Percentiles rank a stretch among this genome's conserved stretches.
Evolutionary conservation across 2,797 vertebrate species (phyloP).

Genomic region (Falco cherrug): DNA sequence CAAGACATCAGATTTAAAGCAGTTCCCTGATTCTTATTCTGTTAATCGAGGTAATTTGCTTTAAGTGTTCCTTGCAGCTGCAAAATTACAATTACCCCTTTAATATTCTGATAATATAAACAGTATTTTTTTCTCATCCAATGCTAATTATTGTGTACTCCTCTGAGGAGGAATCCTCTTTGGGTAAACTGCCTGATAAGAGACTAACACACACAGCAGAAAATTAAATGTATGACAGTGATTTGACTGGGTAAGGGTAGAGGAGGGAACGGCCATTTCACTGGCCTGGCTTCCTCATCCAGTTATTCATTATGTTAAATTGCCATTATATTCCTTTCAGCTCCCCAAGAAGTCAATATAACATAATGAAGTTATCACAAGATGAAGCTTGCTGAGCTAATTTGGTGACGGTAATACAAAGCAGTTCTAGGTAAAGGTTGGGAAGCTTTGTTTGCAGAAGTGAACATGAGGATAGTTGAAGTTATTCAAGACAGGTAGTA

Average conservation of each 20-base stretch:
- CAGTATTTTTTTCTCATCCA: background rate
- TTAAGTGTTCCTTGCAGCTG: slow-evolving; percentile 43
- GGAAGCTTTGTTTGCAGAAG: background rate
- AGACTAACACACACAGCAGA: background rate
- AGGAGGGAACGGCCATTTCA: background rate
- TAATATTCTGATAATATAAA: slow-evolving; percentile 40
- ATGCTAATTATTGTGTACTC: background rate
- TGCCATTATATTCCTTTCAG: slow-evolving; percentile 25
- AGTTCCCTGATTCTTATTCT: slow-evolving; percentile 44
- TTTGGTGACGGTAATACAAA: background rate
- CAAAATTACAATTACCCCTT: slow-evolving; percentile 45
- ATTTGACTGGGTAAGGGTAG: background rate
- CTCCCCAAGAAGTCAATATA: slow-evolving; percentile 13
- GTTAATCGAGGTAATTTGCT: slow-evolving; percentile 57
- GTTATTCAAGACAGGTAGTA: background rate
- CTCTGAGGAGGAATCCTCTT: background rate
- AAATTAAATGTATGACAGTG: background rate
- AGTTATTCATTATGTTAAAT: slow-evolving; percentile 7
- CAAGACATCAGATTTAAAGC: slow-evolving; percentile 9
- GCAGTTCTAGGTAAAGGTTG: background rate
- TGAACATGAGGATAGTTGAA: background rate
- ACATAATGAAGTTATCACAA: slow-evolving; percentile 41
- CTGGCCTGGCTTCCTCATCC: background rate
- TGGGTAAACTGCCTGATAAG: background rate
- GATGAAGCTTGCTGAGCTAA: slow-evolving; percentile 39